Base-by-base conservation (phyloP, 2,113 vertebrate genomes). In the Piprites chloris region DNA sequence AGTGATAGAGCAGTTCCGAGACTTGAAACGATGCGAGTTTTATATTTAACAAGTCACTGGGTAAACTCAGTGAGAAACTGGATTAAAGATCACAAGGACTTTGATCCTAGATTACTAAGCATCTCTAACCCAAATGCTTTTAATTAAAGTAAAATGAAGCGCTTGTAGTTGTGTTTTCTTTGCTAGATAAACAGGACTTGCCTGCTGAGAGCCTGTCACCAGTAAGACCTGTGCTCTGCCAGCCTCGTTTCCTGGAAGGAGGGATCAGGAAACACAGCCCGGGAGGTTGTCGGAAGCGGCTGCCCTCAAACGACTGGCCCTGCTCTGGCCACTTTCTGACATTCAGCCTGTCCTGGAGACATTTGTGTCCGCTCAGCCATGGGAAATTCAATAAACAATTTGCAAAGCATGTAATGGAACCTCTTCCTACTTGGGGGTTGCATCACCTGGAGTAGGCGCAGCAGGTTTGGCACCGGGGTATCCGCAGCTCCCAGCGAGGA, bases 91-190 rank as follows among this genome's bases (percentile, higher is more conserved):
- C 95, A 94, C 88, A 97, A 71, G n/a, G 85, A 67, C 95, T 97
- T 96, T 97, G 96, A 96, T 95, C 95, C 93, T 90, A 94, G 92
- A 93, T 96, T 97, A 96, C 94, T 96, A 97, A 94, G 95, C 95
- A 96, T 95, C 9, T 1, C 92, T 83, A 81, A n/a, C 85, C 73
- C 3, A 92, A 85, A 93, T 75, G 67, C 90, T 88, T 86, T 93
- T 96, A 93, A 96, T 97, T 96, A 96, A 96, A 95, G 75, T 33
- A 56, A 96, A 94, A 90, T 91, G 65, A 96, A 89, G 77, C 46
- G 95, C 96, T 95, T 88, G 88, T 94, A 92, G 82, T 95, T 84
- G 90, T 94, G 85, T 93, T 94, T 93, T 90, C 96, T 88, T 78
- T 84, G 85, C 92, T 96, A 92, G 95, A 96, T 95, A 93, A 97